Conservation (phyloP, 2,888 invertebrate genomes). For the Drosophila macrospina region DNA sequence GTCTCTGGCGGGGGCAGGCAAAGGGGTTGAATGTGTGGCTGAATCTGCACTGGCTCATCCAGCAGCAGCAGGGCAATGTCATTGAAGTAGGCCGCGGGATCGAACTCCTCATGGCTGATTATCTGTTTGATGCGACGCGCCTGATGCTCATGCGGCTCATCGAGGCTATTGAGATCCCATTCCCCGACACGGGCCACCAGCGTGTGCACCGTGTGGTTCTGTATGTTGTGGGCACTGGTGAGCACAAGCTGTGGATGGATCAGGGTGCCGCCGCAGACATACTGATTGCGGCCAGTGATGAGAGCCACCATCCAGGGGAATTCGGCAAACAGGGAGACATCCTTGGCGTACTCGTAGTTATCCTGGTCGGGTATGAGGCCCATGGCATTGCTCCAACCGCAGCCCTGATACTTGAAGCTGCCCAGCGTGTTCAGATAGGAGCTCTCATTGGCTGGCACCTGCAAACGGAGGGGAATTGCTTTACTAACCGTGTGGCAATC, state of each 20-base stretch:
- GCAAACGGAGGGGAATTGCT: neutral
- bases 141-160: slow-evolving; percentile 89
- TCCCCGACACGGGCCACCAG: slow-evolving; percentile 89
- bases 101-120: slow-evolving; percentile 86
- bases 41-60: slow-evolving; percentile 87
- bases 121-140: slow-evolving; percentile 87
- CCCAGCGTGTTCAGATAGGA: slow-evolving; percentile 36
- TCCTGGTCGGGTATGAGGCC: slow-evolving; percentile 91
- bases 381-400: slow-evolving; percentile 89
- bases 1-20: slow-evolving; percentile 87
- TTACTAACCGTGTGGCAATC: slow-evolving; percentile 4
- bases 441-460: slow-evolving; percentile 46
- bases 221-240: slow-evolving; percentile 91
- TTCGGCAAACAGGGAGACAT: slow-evolving; percentile 91
- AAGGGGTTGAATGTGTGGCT: slow-evolving; percentile 89
- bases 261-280: slow-evolving; percentile 93
- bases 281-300: slow-evolving; percentile 81
- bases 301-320: slow-evolving; percentile 94
- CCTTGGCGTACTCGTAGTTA: slow-evolving; percentile 83
- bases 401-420: slow-evolving; percentile 83
- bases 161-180: slow-evolving; percentile 91
- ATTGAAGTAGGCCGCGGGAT: slow-evolving; percentile 88
- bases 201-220: slow-evolving; percentile 59
- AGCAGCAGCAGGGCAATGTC: slow-evolving; percentile 91
- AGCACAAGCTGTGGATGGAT: slow-evolving; percentile 90